These are phyloP conservation scores for Hemistola chrysoprasaria DNA, from an alignment of 2,888 invertebrate genomes.

Conservation along the genomic window DNA sequence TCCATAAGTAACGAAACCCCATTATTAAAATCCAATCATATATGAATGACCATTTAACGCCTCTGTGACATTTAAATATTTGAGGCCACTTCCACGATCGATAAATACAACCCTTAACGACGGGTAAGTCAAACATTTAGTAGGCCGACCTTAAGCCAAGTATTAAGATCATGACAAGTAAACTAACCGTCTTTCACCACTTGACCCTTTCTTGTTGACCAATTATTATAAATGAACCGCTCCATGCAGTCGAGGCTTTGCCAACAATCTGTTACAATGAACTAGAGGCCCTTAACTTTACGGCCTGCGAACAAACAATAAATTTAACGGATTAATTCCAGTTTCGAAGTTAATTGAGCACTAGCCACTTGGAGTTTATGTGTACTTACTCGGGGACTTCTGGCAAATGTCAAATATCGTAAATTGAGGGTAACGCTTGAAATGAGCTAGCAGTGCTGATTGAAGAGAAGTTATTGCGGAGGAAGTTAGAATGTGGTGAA, in stretches of 20 bases:
- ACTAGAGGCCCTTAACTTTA: slow-evolving; percentile 28
- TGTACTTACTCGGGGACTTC: slow-evolving; percentile 13
- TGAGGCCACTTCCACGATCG: too few species aligned
- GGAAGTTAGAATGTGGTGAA: slow-evolving; percentile 9
- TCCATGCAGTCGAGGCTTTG: slow-evolving; percentile 15
- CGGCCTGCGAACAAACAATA: slow-evolving; percentile 32
- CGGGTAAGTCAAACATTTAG: neutral
- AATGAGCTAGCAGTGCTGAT: slow-evolving; percentile 17
- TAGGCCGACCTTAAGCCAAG: slow-evolving; percentile 1
- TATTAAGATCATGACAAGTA: slow-evolving; percentile 11
- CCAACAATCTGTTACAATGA: slow-evolving; percentile 31
- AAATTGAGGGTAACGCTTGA: slow-evolving; percentile 22
- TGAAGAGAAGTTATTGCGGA: slow-evolving; percentile 8
- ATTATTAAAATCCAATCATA: too few species aligned
- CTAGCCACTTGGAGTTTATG: slow-evolving; percentile 26
- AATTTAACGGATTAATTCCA: slow-evolving; percentile 33
- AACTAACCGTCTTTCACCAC: slow-evolving; percentile 11
- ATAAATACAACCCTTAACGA: too few species aligned
- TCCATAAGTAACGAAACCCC: too few species aligned
- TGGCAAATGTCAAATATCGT: slow-evolving; percentile 28
- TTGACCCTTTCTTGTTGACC: slow-evolving; percentile 21
- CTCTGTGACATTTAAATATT: too few species aligned
- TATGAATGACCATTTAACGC: too few species aligned
- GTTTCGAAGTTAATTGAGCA: slow-evolving; percentile 30
- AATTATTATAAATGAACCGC: slow-evolving; percentile 22